Evolutionary conservation across 2,113 vertebrate genomes (phyloP), one percentile per base, ranked within the genome.

Genomic region (Apaloderma vittatum): DNA sequence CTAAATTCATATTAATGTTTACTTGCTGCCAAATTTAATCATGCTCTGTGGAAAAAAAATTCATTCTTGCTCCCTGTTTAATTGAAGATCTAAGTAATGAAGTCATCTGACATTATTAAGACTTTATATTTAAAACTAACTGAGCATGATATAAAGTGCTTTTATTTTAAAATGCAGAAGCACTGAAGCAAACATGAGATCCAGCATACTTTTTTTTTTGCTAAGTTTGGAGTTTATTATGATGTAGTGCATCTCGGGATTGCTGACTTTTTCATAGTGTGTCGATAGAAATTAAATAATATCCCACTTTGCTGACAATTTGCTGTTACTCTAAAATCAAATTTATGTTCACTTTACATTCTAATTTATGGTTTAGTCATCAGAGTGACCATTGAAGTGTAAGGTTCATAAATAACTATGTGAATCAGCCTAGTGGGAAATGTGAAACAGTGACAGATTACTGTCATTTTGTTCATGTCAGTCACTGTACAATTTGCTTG

Each of bases 311-410:
- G 82, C 84, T 97, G 75, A 83, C 88, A 91, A 92, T 97, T 93
- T 90, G 43, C 61, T 94, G 90, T 91, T 94, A 75, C 67, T 97
- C 37, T 90, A 66, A 97, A 98, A 97, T 96, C 45, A 83, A 94
- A 96, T 93, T 93, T 96, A 40, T 91, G 88, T 87, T 97, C 93
- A 74, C 79, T 96, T 97, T 96, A 84, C 84, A 95, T 97, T 91
- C 73, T 97, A 90, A 96, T 98, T 97, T 97, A 93, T 97, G 86
- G 80, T 91, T 93, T 97, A 98, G 92, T 96, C 92, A 96, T 98
- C 94, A 97, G 96, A 97, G 88, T 97, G 92, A 96, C 93, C 82
- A 27, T 72, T 97, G 80, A 91, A 94, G 78, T 96, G 88, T 96
- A 95, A 93, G 72, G 34, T 95, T 95, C 91, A 85, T 92, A 91